phyloP scores from a whole-genome alignment of 2,113 vertebrate species.

The Gulo gulo region DNA sequence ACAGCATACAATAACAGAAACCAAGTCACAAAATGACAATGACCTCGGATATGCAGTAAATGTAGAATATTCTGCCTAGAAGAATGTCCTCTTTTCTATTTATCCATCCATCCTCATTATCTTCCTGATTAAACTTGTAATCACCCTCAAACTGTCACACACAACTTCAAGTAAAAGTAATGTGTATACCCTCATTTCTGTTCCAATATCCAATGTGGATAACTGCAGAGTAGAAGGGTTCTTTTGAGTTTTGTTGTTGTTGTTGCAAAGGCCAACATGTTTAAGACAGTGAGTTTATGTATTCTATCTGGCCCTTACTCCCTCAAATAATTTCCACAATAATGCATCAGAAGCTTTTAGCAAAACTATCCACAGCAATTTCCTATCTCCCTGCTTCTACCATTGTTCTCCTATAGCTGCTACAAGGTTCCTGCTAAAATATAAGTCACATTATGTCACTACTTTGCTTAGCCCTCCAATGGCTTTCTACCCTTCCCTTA shows the following conservation, averaged over 20 bases:
- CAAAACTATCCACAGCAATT: not conserved
- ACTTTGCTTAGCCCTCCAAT: not conserved
- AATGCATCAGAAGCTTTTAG: not conserved
- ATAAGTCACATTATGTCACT: not conserved
- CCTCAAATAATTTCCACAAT: not conserved
- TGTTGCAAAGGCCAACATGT: not conserved
- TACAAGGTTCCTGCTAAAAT: not conserved
- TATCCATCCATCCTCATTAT: not conserved
- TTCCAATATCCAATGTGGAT: not conserved
- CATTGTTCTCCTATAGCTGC: not conserved
- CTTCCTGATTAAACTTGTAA: not conserved
- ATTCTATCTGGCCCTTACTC: not conserved
- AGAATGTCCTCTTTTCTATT: not conserved
- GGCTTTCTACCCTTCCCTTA: not conserved
- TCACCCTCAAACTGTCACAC: not conserved
- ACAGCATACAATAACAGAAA: not conserved
- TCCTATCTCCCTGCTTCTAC: not conserved
- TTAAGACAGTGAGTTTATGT: not conserved
- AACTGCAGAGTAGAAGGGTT: not conserved
- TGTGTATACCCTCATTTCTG: not conserved
- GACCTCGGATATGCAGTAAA: not conserved
- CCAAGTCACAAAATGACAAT: not conserved
- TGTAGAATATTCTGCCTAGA: not conserved
- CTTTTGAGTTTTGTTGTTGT: not conserved
- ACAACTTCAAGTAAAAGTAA: not conserved